Evolutionary conservation across 1,140 invertebrate genomes (phyloP).

Genomic region (Sipha flava): DNA sequence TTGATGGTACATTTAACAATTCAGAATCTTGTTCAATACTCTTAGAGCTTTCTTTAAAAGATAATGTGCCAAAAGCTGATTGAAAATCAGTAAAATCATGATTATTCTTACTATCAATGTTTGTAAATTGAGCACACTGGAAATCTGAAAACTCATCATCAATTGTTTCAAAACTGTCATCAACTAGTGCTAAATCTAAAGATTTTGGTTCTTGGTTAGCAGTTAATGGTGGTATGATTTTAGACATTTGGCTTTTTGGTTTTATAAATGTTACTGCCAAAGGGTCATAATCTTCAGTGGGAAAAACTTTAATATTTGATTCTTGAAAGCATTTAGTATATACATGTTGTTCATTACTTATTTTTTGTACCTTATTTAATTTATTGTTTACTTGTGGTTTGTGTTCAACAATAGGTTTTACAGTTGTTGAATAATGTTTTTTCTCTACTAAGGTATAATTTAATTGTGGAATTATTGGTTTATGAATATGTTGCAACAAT

Average conservation of each 20-base stretch:
- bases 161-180: conserved; percentile 4
- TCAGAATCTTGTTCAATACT: not conserved
- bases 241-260: not conserved
- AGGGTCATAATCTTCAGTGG: not conserved
- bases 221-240: not conserved
- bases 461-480: conserved; percentile 32
- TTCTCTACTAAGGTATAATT: conserved; percentile 27
- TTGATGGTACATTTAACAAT: not conserved
- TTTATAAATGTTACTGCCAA: conserved; percentile 13
- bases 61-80: conserved; percentile 20
- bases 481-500: conserved; percentile 26
- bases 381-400: not conserved
- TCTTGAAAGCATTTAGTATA: not conserved
- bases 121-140: conserved; percentile 38
- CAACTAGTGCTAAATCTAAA: conserved; percentile 16
- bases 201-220: conserved; percentile 22
- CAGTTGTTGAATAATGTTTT: conserved; percentile 4
- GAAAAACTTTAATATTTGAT: not conserved
- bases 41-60: not conserved
- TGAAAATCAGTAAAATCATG: conserved; percentile 38
- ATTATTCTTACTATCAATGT: not conserved
- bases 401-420: not conserved
- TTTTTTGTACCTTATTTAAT: not conserved
- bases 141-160: conserved; percentile 41
- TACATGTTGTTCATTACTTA: not conserved